These are phyloP conservation scores for Galleria mellonella DNA, from an alignment of 1,140 invertebrate genomes.

Conservation along the genomic window DNA sequence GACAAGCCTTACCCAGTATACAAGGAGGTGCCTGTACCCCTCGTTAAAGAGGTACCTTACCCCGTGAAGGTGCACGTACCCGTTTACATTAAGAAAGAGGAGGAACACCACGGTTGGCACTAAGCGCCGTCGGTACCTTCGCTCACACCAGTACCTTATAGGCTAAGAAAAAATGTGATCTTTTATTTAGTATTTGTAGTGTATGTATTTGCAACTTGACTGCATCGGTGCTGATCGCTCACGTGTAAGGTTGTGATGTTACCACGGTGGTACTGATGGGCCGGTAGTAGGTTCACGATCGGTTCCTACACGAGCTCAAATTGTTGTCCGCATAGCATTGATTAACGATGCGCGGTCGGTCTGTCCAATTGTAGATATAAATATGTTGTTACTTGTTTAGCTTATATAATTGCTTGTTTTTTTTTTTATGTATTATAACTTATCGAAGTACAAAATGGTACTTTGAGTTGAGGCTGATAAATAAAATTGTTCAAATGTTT, in stretches of 20 bases:
- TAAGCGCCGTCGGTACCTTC: conserved; percentile 26
- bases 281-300: background rate
- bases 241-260: conserved; percentile 31
- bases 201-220: conserved; percentile 37
- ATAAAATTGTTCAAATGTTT: conserved; percentile 38
- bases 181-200: conserved; percentile 62
- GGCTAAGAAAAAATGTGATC: conserved; percentile 68
- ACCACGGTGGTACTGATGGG: conserved; percentile 2
- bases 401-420: conserved; percentile 59
- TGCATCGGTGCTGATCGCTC: conserved; percentile 25
- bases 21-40: conserved; percentile 81
- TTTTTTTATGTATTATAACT: conserved; percentile 39
- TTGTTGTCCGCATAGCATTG: conserved; percentile 24
- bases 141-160: conserved; percentile 69
- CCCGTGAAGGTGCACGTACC: conserved; percentile 82
- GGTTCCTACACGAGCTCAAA: background rate
- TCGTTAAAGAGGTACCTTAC: conserved; percentile 84
- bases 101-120: conserved; percentile 58
- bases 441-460: conserved; percentile 36
- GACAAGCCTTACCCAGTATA: conserved; percentile 86
- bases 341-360: conserved; percentile 16
- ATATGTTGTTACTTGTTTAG: conserved; percentile 64
- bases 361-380: conserved; percentile 25
- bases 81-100: conserved; percentile 56
- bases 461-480: conserved; percentile 66